Evolutionary conservation across 2,888 invertebrate species (phyloP), one percentile per base, ranked within the genome.

Genomic region (Timandra comae): DNA sequence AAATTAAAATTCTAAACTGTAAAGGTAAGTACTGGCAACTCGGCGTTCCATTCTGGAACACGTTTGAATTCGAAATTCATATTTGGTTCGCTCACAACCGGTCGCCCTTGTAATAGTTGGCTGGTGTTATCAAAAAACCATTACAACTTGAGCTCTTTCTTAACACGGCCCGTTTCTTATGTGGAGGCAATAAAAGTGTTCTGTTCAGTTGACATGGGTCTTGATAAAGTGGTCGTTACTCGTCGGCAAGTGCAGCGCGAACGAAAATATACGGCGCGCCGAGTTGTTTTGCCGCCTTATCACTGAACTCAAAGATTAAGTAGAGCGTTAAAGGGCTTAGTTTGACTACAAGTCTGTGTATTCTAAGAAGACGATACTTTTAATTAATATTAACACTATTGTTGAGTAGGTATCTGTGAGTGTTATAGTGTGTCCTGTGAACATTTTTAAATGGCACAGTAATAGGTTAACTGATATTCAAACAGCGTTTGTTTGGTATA

Each of bases 41-140:
- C 6, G 16, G 61, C 62, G 63, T 64, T 68, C 64, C 65, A 59
- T 62, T 63, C 63, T 68, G 73, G 76, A 79, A 78, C 79, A 70
- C 71, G 76, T 79, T 79, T 77, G 56, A 66, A 71, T 73, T 72
- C 67, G 74, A 79, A 80, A 73, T 78, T 81, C 70, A 77, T 79
- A 80, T 78, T 81, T 74, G 80, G 77, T 74, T 71, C 77, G 74
- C 68, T 70, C 68, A 69, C 72, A 73, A 81, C 82, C 78, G 78
- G 84, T 80, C 80, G 84, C 84, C 84, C 84, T 84, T 84, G 84
- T 84, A 84, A 84, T 84, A 84, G 84, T 84, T 84, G 82, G 75
- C 75, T 73, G 75, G 79, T 76, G 82, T 79, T 84, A 84, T 84
- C 82, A 82, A 59, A 66, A 52, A 58, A 43, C 79, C 72, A 75